Evolutionary conservation across 1,140 invertebrate genomes (phyloP).

Genomic region (Diabrotica undecimpunctata): DNA sequence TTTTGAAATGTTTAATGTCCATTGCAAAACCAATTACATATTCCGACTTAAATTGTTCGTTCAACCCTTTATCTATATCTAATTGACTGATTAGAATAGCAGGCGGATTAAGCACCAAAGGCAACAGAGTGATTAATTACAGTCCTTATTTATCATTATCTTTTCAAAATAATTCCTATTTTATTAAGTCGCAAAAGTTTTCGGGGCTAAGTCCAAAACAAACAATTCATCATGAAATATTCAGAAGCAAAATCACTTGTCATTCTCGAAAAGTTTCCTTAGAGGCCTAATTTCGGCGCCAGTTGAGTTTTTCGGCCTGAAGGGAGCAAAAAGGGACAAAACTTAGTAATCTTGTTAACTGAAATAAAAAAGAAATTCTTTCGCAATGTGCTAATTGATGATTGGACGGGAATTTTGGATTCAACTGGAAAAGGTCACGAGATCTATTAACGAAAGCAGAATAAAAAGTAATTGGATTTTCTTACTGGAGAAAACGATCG

Average conservation of each 20-base stretch:
- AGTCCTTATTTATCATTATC: slow-evolving; percentile 2
- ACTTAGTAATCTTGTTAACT: slow-evolving; percentile 1
- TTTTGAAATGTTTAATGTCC: not conserved
- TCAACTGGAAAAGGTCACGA: not conserved
- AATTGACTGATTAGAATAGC: not conserved
- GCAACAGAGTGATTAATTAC: not conserved
- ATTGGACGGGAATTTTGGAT: not conserved
- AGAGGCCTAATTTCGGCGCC: not conserved
- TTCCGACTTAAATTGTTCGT: not conserved
- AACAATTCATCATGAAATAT: slow-evolving; percentile 3
- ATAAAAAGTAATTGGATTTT: too few species aligned
- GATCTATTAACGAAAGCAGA: not conserved
- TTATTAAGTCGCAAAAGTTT: not conserved
- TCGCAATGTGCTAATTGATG: not conserved
- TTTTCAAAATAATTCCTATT: slow-evolving; percentile 1
- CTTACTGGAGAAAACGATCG: too few species aligned
- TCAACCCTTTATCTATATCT: not conserved
- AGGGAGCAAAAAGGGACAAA: not conserved
- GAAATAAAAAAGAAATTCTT: not conserved
- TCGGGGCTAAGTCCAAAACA: not conserved
- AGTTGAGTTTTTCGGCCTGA: not conserved
- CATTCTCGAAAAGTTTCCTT: not conserved
- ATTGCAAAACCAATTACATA: not conserved
- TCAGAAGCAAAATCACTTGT: slow-evolving; percentile 1
- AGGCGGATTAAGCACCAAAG: not conserved